These are phyloP conservation scores for Coranthus polyacanthus DNA, from an alignment of 2,797 vertebrate genomes.

Conservation along the genomic window DNA sequence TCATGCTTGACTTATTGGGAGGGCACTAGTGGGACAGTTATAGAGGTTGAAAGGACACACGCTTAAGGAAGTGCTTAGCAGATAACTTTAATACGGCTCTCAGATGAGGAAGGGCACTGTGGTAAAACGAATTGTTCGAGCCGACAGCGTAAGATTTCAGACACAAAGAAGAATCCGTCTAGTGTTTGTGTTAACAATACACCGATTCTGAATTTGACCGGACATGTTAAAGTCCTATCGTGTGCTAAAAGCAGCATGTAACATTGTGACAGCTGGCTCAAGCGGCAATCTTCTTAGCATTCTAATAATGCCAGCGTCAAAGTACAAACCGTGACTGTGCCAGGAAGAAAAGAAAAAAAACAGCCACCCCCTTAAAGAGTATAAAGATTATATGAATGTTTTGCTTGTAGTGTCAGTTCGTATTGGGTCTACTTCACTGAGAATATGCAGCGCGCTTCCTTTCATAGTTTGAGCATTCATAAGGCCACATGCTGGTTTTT, in stretches of 20 bases:
- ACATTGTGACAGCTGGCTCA: slow-evolving; percentile 26
- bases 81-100: slow-evolving; percentile 39
- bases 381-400: slow-evolving; percentile 49
- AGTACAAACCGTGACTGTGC: slow-evolving; percentile 29
- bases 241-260: slow-evolving; percentile 46
- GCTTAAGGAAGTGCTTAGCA: slow-evolving; percentile 35
- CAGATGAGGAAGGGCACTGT: slow-evolving; percentile 16
- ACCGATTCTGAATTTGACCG: slow-evolving; percentile 35
- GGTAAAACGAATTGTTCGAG: slow-evolving; percentile 16
- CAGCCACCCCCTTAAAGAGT: slow-evolving; percentile 23
- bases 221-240: slow-evolving; percentile 33
- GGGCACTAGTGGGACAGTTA: slow-evolving; percentile 52
- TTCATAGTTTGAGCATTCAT: slow-evolving; percentile 40
- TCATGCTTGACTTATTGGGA: slow-evolving; percentile 71
- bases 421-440: slow-evolving; percentile 41
- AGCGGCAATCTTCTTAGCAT: slow-evolving; percentile 28
- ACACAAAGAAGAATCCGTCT: slow-evolving; percentile 13
- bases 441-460: slow-evolving; percentile 42
- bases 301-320: slow-evolving; percentile 36
- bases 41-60: slow-evolving; percentile 63
- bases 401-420: slow-evolving; percentile 62
- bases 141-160: background rate
- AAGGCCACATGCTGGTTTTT: slow-evolving; percentile 66
- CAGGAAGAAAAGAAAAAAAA: slow-evolving; percentile 2
- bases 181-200: slow-evolving; percentile 46